phyloP scores from a whole-genome alignment of 2,113 vertebrate species.

The Syngnathus scovelli region DNA sequence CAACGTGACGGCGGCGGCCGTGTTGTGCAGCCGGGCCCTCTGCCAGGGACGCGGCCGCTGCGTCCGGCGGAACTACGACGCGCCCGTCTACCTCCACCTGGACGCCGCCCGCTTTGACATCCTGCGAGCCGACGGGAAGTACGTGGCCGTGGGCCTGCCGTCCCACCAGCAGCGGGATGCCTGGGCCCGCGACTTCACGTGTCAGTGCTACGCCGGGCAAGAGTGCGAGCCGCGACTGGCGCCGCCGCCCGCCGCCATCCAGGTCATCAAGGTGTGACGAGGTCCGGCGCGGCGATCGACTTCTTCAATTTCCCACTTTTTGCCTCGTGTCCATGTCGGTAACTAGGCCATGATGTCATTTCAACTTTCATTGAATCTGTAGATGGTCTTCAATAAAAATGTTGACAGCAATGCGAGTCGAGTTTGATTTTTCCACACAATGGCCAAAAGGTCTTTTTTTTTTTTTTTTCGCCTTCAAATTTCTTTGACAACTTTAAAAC shows the following conservation, averaged over 20 bases:
- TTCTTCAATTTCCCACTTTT: too few relatives aligned
- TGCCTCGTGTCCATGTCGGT: too few relatives aligned
- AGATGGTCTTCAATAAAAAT: too few relatives aligned
- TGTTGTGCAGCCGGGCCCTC: slow-evolving; percentile 77
- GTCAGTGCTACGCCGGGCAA: slow-evolving; percentile 62
- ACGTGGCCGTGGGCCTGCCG: slow-evolving; percentile 48
- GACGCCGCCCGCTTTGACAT: slow-evolving; percentile 55
- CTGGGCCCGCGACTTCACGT: slow-evolving; percentile 60
- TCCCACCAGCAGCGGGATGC: slow-evolving; percentile 37
- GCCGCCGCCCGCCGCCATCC: slow-evolving; percentile 5
- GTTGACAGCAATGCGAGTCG: too few relatives aligned
- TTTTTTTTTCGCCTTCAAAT: too few relatives aligned
- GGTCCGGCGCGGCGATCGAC: too few relatives aligned
- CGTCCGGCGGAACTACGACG: slow-evolving; percentile 70
- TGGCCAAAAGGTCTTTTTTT: too few relatives aligned
- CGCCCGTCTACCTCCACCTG: slow-evolving; percentile 79
- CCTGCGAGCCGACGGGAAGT: slow-evolving; percentile 31
- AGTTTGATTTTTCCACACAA: too few relatives aligned
- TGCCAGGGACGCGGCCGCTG: slow-evolving; percentile 79
- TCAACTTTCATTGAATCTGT: too few relatives aligned
- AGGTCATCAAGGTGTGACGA: slow-evolving; percentile 44
- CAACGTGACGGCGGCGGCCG: slow-evolving; percentile 83
- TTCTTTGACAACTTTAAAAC: too few relatives aligned
- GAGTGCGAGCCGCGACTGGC: slow-evolving; percentile 34
- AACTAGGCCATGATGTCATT: too few relatives aligned